phyloP scores from a whole-genome alignment of 2,888 invertebrate genomes.

The Gerris lacustris region DNA sequence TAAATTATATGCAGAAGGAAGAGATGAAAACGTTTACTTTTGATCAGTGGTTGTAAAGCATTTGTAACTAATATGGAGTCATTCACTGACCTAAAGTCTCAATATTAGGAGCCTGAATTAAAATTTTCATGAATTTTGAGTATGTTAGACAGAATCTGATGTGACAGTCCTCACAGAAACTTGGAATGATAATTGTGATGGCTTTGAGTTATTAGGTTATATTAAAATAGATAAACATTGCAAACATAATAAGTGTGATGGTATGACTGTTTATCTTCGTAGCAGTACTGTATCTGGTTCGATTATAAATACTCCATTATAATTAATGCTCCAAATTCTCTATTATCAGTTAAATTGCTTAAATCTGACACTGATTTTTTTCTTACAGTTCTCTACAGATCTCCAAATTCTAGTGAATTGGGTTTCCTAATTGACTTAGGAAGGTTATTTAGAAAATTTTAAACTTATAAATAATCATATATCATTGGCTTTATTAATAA shows the following conservation, averaged over 20 bases:
- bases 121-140: neutral
- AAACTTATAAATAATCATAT: neutral
- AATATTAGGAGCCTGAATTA: neutral
- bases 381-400: neutral
- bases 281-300: neutral
- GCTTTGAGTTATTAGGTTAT: neutral
- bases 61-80: neutral
- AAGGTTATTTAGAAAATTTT: neutral
- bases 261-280: neutral
- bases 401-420: neutral
- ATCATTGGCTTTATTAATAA: neutral
- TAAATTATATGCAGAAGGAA: neutral
- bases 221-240: neutral
- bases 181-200: neutral
- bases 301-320: neutral
- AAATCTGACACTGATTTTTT: neutral
- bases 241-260: neutral
- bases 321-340: neutral
- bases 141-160: neutral
- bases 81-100: neutral
- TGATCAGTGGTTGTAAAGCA: neutral
- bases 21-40: neutral
- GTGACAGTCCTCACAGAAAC: neutral
- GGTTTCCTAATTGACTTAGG: neutral
- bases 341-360: neutral